Conservation (phyloP, 2,113 vertebrate species). For the Erythrocercus mccallii region DNA sequence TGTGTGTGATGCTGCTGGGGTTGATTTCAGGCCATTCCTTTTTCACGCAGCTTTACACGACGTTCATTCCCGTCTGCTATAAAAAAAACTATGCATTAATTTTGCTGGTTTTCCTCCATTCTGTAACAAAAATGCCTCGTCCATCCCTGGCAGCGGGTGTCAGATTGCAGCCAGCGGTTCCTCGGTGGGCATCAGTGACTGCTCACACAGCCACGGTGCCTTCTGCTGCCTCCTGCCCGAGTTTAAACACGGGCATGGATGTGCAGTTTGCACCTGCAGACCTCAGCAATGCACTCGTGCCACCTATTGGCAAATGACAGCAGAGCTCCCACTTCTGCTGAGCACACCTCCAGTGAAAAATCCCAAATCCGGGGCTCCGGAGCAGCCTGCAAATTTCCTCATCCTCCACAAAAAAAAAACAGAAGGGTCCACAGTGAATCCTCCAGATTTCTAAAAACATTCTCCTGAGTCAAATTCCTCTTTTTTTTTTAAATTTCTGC, state of each 20-base stretch:
- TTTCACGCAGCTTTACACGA: background rate
- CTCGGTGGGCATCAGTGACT: background rate
- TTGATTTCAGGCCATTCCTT: background rate
- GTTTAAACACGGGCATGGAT: rapidly evolving
- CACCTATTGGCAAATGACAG: slow-evolving; percentile 51
- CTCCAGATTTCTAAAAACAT: background rate
- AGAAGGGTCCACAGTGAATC: background rate
- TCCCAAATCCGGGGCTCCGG: background rate
- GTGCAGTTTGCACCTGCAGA: background rate
- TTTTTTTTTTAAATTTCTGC: background rate
- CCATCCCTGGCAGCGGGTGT: background rate
- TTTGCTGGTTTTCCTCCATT: background rate
- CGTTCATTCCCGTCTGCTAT: background rate
- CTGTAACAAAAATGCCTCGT: background rate
- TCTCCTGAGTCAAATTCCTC: background rate
- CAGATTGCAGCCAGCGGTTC: background rate
- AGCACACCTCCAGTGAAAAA: background rate
- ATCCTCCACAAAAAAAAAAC: background rate
- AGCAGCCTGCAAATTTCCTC: background rate
- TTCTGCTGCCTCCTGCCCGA: background rate
- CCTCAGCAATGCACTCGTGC: slow-evolving; percentile 56
- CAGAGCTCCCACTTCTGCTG: background rate
- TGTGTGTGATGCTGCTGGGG: background rate
- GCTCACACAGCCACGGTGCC: background rate
- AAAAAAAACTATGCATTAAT: too few species aligned